Evolutionary conservation across 2,888 invertebrate genomes (phyloP), one percentile per base, ranked within the genome.

Genomic region (Neoaliturus tenellus): DNA sequence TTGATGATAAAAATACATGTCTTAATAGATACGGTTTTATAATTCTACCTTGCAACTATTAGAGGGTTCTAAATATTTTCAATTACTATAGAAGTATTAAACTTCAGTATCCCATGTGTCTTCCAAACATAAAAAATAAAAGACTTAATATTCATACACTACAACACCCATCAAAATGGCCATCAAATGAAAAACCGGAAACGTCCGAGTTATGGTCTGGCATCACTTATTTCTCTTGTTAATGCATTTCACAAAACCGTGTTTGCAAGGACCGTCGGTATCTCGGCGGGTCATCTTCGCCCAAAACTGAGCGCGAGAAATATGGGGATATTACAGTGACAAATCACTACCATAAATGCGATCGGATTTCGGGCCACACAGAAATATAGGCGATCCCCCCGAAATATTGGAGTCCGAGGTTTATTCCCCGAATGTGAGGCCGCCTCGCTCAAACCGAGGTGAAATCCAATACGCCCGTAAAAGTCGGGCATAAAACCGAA

Each of bases 331-430:
- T 62, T 62, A 62, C 62, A 8, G 17, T 62, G 31, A 62, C 62
- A 62, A 51, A 51, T 23, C 62, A 31, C 62, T 12, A 5, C 28
- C 28, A 4, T 62, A 62, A 62, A 62, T 14, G 17, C 28, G 62
- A 62, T 62, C 62, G 28, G 17, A 28, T 62, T 62, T 62, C 62
- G 31, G 62, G 62, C 62, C 62, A 28, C 62, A 62, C 62, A 25
- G 62, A 62, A 62, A 62, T 62, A 62, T 31, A 25, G 62, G 28
- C 28, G 62, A 62, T 62, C 28, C 17, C 14, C 12, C 31, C 62
- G 62, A 62, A 62, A 62, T 62, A 62, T 62, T 62, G 28, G 62
- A 17, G 51, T 23, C 23, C 51, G 28, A 12, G 62, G 28, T 62
- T 62, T 62, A 62, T 62, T 31, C 31, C 1, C 23, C 14, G 1